A percentile compares a stretch with the other conserved stretches of the same genome.
phyloP scores from a whole-genome alignment of 2,113 vertebrate species.

The Paralichthys olivaceus region DNA sequence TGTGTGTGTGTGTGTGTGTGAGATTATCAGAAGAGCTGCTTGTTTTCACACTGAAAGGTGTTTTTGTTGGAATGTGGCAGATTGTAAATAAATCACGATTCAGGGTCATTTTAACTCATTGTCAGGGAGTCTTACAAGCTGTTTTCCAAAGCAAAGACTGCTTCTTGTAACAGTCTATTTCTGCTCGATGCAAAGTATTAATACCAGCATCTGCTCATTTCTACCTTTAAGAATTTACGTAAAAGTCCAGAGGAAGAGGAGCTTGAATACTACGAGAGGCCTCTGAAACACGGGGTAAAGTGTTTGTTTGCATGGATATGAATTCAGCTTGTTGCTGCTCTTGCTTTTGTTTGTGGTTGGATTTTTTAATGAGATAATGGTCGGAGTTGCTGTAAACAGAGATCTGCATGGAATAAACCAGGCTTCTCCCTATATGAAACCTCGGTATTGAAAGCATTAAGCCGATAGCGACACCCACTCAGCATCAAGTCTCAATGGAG shows the following conservation, averaged over 20 bases:
- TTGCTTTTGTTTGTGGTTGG: constrained; percentile 7
- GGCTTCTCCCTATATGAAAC: not conserved
- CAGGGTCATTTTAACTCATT: constrained; percentile 14
- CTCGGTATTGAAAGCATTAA: not conserved
- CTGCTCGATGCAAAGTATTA: not conserved
- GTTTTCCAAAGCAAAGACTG: not conserved
- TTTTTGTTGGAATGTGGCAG: constrained; percentile 29
- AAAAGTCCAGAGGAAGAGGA: constrained; percentile 64
- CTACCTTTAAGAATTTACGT: constrained; percentile 54
- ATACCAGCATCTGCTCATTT: constrained; percentile 42
- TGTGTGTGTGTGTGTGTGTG: constrained; percentile 21
- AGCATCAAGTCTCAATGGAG: constrained; percentile 28
- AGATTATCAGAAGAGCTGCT: constrained; percentile 32
- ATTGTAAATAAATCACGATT: constrained; percentile 30
- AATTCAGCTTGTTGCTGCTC: not conserved
- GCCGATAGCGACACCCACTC: not conserved
- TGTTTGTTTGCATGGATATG: constrained; percentile 61
- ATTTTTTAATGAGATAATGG: not conserved
- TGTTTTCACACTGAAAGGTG: constrained; percentile 44
- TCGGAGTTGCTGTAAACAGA: not conserved
- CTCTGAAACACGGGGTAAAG: constrained; percentile 68
- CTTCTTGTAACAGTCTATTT: not conserved
- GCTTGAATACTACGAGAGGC: constrained; percentile 62
- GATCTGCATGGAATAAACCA: not conserved
- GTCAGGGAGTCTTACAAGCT: constrained; percentile 17